Percentiles rank a stretch among this genome's conserved stretches.
Conservation (phyloP, 2,888 invertebrate genomes). For the Sesia bembeciformis region DNA sequence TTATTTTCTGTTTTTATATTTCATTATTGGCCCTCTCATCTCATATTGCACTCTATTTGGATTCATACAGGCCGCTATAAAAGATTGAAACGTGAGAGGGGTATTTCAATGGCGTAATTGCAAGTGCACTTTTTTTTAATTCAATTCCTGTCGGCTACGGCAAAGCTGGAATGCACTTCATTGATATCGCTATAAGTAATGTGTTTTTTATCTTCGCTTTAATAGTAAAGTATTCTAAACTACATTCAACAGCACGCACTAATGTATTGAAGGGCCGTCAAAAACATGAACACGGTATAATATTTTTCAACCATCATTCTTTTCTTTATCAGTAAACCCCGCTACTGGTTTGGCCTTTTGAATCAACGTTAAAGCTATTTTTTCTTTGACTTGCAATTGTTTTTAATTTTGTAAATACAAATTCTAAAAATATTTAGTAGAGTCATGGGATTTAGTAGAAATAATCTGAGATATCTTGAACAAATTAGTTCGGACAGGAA, state of each 20-base stretch:
- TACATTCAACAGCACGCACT: neutral
- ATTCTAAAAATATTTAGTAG: too few relatives aligned
- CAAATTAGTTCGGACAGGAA: too few relatives aligned
- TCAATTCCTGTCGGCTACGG: slow-evolving; percentile 64
- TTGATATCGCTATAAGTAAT: slow-evolving; percentile 49
- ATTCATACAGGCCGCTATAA: slow-evolving; percentile 67
- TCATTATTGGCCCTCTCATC: slow-evolving; percentile 72
- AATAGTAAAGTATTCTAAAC: neutral
- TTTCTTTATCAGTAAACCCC: too few relatives aligned
- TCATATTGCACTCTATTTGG: slow-evolving; percentile 65
- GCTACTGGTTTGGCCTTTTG: too few relatives aligned
- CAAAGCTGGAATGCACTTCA: slow-evolving; percentile 67
- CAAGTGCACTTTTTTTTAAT: slow-evolving; percentile 68
- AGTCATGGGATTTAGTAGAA: too few relatives aligned
- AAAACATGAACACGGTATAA: too few relatives aligned
- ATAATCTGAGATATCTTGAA: too few relatives aligned
- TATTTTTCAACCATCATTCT: too few relatives aligned
- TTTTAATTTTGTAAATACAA: too few relatives aligned
- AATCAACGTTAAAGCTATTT: too few relatives aligned
- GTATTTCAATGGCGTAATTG: slow-evolving; percentile 70
- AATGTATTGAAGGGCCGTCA: neutral
- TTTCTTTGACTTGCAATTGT: too few relatives aligned
- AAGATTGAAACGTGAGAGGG: slow-evolving; percentile 72
- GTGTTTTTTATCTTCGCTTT: slow-evolving; percentile 3
- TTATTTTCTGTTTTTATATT: slow-evolving; percentile 70